A percentile compares a stretch with the other conserved stretches of the same genome.
Conservation (phyloP, 37 sponge, comb jelly and placozoan genomes). For the Bolinopsis microptera region DNA sequence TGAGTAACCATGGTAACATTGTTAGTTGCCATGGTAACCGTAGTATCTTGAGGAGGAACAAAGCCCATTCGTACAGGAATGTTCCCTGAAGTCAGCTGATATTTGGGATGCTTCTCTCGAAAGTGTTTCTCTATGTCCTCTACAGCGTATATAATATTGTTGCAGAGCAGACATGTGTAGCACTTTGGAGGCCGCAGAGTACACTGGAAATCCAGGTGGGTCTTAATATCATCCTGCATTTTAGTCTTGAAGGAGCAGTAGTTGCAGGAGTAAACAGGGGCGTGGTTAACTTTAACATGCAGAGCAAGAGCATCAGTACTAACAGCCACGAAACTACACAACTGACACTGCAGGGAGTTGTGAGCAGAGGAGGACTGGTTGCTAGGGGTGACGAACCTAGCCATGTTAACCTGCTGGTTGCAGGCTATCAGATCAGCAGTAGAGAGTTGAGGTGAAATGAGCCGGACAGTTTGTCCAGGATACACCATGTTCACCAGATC, state of each 20-base stretch:
- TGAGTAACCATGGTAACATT: no score
- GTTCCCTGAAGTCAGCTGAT: neutral
- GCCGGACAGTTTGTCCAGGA: neutral
- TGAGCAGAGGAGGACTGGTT: neutral
- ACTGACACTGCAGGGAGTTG: neutral
- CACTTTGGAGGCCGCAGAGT: neutral
- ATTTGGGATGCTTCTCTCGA: neutral
- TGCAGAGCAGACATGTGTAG: conserved; percentile 11
- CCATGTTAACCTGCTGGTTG: neutral
- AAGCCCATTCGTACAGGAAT: neutral
- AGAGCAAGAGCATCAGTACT: neutral
- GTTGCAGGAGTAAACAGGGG: conserved; percentile 8
- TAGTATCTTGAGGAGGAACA: neutral
- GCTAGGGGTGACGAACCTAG: neutral
- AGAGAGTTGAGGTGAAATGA: conserved; percentile 1
- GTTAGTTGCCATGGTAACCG: no score
- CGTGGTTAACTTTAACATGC: neutral
- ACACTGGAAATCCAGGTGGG: neutral
- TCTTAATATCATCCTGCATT: neutral
- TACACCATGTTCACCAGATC: neutral
- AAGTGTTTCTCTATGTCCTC: neutral
- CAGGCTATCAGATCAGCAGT: neutral
- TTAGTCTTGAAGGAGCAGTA: conserved; percentile 24
- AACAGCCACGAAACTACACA: neutral
- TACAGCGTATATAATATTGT: neutral